phyloP scores from a whole-genome alignment of 2,113 vertebrate genomes.

The Otis tarda region DNA sequence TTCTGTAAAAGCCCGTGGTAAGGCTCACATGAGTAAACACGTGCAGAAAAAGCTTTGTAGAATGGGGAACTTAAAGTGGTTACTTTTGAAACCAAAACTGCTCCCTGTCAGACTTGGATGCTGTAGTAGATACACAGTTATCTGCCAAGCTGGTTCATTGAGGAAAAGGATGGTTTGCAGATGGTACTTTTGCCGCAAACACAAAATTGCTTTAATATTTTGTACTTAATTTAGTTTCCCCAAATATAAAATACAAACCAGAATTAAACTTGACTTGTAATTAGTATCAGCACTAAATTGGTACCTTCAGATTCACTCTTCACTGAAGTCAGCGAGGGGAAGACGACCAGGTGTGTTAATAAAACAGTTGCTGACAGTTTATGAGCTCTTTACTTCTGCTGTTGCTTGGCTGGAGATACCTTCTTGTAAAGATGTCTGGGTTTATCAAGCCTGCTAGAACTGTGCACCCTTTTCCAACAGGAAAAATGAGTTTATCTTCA shows the following conservation, averaged over 20 bases:
- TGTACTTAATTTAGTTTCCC: background rate
- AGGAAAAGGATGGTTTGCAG: background rate
- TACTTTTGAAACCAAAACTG: background rate
- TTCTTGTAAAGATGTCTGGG: background rate
- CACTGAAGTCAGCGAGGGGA: background rate
- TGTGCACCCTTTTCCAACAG: background rate
- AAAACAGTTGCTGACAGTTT: background rate
- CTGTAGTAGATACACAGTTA: rapidly evolving
- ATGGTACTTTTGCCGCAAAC: background rate
- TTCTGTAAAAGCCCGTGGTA: background rate
- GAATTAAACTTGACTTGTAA: background rate
- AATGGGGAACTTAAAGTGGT: background rate
- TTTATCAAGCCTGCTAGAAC: background rate
- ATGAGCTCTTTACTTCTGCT: background rate
- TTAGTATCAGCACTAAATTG: background rate
- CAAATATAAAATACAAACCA: background rate
- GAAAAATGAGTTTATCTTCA: background rate
- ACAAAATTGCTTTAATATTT: background rate
- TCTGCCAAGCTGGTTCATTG: background rate
- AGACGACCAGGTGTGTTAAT: background rate
- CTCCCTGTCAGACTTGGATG: background rate
- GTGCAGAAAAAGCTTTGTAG: background rate
- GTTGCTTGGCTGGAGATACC: background rate
- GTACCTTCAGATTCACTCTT: background rate
- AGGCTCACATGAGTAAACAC: background rate